Conservation (phyloP, 2,797 vertebrate genomes). For the Glossophaga mutica region DNA sequence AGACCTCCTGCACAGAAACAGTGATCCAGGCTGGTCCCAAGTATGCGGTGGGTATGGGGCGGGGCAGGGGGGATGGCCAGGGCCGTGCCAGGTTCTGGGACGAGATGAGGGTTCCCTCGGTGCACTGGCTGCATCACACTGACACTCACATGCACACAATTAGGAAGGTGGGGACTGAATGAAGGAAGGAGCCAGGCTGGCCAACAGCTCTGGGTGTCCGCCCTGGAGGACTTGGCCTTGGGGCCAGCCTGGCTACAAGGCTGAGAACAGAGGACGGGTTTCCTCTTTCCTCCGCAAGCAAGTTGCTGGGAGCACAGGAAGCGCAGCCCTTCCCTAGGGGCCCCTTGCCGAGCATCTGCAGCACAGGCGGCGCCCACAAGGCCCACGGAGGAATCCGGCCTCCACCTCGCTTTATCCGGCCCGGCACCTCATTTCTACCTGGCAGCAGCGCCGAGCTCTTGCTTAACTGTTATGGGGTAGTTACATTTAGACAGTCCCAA, state of each 20-base stretch:
- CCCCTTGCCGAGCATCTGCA: background rate
- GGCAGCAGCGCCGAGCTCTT: too few relatives aligned
- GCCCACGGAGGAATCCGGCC: too few relatives aligned
- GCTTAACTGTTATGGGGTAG: too few relatives aligned
- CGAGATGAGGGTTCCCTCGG: background rate
- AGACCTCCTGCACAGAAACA: background rate
- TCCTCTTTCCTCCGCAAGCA: background rate
- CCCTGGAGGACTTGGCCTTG: background rate
- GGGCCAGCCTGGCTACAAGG: background rate
- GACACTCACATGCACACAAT: background rate
- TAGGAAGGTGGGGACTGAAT: background rate
- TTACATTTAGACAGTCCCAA: too few relatives aligned
- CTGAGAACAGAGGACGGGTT: background rate
- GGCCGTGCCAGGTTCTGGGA: background rate
- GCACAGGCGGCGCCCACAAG: too few relatives aligned
- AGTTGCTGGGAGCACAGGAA: background rate
- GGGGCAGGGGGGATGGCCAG: too few relatives aligned
- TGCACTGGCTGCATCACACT: background rate
- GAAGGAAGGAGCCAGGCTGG: background rate
- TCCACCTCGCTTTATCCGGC: too few relatives aligned
- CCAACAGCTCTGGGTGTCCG: background rate
- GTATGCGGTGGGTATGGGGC: rapidly evolving
- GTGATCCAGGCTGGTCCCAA: background rate
- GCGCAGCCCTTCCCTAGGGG: background rate
- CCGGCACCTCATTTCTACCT: too few relatives aligned